phyloP scores from a whole-genome alignment of 2,888 invertebrate genomes.

The Lampropteryx suffumata region DNA sequence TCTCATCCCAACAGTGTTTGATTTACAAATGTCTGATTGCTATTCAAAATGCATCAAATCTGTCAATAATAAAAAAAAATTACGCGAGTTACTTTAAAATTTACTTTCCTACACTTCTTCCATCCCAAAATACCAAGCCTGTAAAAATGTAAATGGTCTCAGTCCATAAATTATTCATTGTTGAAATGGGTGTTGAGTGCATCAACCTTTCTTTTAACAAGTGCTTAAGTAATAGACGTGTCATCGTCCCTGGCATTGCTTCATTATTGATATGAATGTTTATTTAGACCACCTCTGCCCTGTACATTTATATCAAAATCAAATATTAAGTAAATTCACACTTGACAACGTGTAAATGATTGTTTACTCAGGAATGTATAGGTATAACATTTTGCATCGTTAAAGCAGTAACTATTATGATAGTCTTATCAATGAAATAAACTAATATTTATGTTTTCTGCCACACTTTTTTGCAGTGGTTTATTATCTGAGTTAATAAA shows the following conservation, averaged over 20 bases:
- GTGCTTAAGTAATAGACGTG: slow-evolving; percentile 26
- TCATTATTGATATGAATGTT: slow-evolving; percentile 48
- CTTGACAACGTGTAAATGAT: slow-evolving; percentile 36
- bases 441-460: no score
- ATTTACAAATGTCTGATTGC: no score
- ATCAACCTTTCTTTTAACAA: slow-evolving; percentile 39
- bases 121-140: slow-evolving; percentile 10
- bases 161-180: slow-evolving; percentile 21
- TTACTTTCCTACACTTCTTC: background rate
- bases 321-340: slow-evolving; percentile 25
- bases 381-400: no score
- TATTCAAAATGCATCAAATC: no score
- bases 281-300: slow-evolving; percentile 45
- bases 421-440: no score
- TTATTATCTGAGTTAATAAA: no score
- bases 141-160: slow-evolving; percentile 15
- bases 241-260: slow-evolving; percentile 37
- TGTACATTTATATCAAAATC: slow-evolving; percentile 24
- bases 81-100: no score
- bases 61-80: no score
- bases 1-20: no score
- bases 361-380: no score
- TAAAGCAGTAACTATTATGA: background rate
- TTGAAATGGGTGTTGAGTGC: slow-evolving; percentile 27
- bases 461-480: no score